Base-by-base conservation (phyloP, 2,113 vertebrate species). In the Baryphthengus martii region DNA sequence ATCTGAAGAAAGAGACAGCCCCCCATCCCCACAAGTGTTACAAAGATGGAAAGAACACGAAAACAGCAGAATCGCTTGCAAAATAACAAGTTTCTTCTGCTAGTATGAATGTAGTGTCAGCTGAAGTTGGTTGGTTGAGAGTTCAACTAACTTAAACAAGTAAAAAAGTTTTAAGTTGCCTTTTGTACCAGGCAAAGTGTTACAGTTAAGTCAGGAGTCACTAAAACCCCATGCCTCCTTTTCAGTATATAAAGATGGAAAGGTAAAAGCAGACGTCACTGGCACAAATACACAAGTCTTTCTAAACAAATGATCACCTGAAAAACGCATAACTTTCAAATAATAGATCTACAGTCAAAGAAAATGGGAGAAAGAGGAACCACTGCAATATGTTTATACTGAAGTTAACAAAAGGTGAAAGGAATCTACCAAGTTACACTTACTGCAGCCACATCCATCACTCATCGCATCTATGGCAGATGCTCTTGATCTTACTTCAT, bases 371-470 rank as follows among this genome's bases (percentile, higher is more conserved):
- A 84, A 84, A 86, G 16, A 42, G 13, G 8, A 65, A 82, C 53
- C 0, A 0, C 17, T 35, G 11, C 7, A 39, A 5, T 29, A 42
- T 40, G 79, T 62, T 56, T 63, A 35, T 55, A 55, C 0, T 21
- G 11, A 85, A 82, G 29, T 52, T 61, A 35, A 55, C 13, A 40
- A 42, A 50, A 73, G 37, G 5, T 66, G 19, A 85, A 89, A 88
- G 45, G 37, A 76, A n/a, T 21, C 20, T 29, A 68, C 24, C n/a
- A 59, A 76, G 31, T 76, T n/a, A 50, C 73, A 98, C 98, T 98
- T 94, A 99, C 99, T 98, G 97, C 98, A 98, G 88, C 97, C 98
- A 83, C 97, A 98, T 74, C 97, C 98, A 72, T 98, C 86, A 3
- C 96, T 98, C 93, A 97, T 98, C 55, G 94, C 98, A 85, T 98